Evolutionary conservation across 2,797 vertebrate species (phyloP), one percentile per base, ranked within the genome.

Genomic region (Halcyon badia): DNA sequence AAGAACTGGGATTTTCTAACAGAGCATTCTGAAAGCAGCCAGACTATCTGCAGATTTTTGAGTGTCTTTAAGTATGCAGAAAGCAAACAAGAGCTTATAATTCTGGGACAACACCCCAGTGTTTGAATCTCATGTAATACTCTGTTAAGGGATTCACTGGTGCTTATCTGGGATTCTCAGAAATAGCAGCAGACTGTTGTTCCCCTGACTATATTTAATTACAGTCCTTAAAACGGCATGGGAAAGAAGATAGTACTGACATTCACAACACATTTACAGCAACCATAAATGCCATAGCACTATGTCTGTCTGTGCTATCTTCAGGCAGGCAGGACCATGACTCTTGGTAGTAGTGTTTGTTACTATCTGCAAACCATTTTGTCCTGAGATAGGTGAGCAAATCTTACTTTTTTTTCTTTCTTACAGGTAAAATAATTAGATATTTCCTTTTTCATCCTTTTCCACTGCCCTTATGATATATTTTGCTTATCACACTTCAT

Each of bases 111-210:
- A 90, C 22, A 87, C 42, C 18, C 11, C 48, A 73, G 30, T 69
- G 62, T 82, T 70, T 31, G 39, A 72, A 87, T 82, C 62, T 62
- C 66, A 39, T 42, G 42, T 58, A 85, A 82, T 87, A 31, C 39
- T 51, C 35, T 31, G 39, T 2, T 51, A 71, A 71, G 62, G 37
- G 39, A 95, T 89, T 81, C 65, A 69, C 44, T 75, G 52, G 13
- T 26, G 46, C 49, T 94, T 85, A 72, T 61, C 87, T 79, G 64
- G 46, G 49, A 93, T 76, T 81, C 70, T 92, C 86, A 89, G 73
- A 84, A 92, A 72, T 79, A 76, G 75, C 51, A 94, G 39, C 42
- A 70, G 56, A 14, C 39, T 77, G 8, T 30, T 80, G 21, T 68
- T 88, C 35, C 58, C 58, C 73, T 81, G 54, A n/a, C 14, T 65